Evolutionary conservation across 2,113 vertebrate species (phyloP).

Genomic region (Leuciscus idus): DNA sequence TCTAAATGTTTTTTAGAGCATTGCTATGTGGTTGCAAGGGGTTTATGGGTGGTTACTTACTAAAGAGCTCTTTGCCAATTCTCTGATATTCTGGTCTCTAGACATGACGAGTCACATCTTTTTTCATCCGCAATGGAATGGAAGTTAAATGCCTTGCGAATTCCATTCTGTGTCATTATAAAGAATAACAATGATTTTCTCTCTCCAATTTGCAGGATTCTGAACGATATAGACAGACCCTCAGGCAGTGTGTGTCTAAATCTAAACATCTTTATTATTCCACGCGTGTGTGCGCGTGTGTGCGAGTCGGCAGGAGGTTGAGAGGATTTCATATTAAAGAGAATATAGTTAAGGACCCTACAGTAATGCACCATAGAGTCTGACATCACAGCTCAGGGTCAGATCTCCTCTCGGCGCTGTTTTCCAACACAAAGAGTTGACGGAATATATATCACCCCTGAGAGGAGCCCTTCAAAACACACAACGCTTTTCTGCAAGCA

Average conservation of each 20-base stretch:
- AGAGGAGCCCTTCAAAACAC: constrained; percentile 52
- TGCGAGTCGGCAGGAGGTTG: neutral
- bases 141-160: neutral
- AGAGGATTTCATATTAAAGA: constrained; percentile 37
- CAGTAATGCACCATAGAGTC: constrained; percentile 7
- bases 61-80: too few species aligned
- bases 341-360: constrained; percentile 34
- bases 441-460: constrained; percentile 52
- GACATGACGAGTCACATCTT: neutral
- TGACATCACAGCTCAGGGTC: constrained; percentile 55
- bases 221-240: neutral
- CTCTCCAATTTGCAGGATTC: neutral
- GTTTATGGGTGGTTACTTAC: neutral
- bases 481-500: constrained; percentile 42
- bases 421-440: constrained; percentile 46
- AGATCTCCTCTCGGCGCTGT: constrained; percentile 22
- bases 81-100: neutral
- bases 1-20: neutral
- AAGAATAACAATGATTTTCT: constrained; percentile 6
- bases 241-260: neutral
- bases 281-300: neutral
- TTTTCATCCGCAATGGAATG: neutral
- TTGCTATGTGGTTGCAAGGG: neutral
- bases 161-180: neutral
- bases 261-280: constrained; percentile 14